Evolutionary conservation across 2,888 invertebrate species (phyloP).

Genomic region (Schizaphis graminum): DNA sequence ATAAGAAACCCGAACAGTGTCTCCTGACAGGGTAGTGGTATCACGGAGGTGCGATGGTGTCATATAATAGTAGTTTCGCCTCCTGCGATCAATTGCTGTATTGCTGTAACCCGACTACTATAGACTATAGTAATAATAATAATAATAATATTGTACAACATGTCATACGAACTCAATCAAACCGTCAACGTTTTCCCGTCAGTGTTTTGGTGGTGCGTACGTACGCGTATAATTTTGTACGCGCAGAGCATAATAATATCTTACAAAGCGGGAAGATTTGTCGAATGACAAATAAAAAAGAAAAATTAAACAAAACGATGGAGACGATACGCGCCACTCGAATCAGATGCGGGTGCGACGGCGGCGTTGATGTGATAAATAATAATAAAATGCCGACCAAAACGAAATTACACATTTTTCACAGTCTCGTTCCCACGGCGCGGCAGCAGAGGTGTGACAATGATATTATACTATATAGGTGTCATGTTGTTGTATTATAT

Average conservation of each 20-base stretch:
- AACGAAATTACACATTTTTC: slow-evolving; percentile 53
- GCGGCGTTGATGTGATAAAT: slow-evolving; percentile 36
- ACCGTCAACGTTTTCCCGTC: neutral
- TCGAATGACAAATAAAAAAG: slow-evolving; percentile 42
- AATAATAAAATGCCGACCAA: slow-evolving; percentile 60
- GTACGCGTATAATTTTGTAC: neutral
- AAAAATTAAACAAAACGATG: slow-evolving; percentile 39
- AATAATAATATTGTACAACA: neutral
- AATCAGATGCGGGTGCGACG: slow-evolving; percentile 47
- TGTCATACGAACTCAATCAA: slow-evolving; percentile 12
- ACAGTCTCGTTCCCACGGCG: slow-evolving; percentile 49
- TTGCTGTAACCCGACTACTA: slow-evolving; percentile 8
- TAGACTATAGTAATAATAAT: too few species aligned
- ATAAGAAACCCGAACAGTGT: neutral
- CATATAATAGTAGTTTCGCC: neutral
- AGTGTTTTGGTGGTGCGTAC: slow-evolving; percentile 2
- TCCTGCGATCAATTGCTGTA: neutral
- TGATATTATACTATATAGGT: slow-evolving; percentile 21
- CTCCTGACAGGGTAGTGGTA: neutral
- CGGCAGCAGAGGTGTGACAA: slow-evolving; percentile 40
- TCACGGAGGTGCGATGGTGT: neutral
- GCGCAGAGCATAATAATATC: slow-evolving; percentile 2
- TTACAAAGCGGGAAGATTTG: neutral
- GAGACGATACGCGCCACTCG: slow-evolving; percentile 25
- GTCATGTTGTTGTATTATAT: slow-evolving; percentile 16